Evolutionary conservation across 2,113 vertebrate genomes (phyloP).

Genomic region (Tretioscincus oriximinensis): DNA sequence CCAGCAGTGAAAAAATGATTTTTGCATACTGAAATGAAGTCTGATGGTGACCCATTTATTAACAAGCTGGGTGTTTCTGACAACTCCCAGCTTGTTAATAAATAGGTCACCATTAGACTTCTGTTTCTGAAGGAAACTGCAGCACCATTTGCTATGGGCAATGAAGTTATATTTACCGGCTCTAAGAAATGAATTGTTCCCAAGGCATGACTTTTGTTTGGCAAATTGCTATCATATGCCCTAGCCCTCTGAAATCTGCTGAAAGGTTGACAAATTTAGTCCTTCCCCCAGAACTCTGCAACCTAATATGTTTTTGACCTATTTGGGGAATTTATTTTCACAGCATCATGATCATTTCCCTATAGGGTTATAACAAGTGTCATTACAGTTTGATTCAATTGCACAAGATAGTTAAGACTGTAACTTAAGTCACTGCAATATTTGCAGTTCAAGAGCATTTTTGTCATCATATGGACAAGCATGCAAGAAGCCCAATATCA

Average conservation of each 20-base stretch:
- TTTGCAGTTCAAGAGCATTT: neutral
- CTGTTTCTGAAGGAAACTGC: neutral
- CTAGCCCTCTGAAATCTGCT: neutral
- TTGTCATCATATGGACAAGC: neutral
- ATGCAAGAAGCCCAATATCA: neutral
- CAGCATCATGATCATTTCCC: neutral
- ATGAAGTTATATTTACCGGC: neutral
- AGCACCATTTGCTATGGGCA: neutral
- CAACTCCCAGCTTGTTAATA: neutral
- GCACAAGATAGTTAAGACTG: neutral
- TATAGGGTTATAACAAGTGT: neutral
- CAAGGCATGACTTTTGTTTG: neutral
- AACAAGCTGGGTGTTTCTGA: neutral
- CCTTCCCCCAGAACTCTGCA: neutral
- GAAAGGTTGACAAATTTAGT: neutral
- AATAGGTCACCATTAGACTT: no score
- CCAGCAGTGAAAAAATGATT: neutral
- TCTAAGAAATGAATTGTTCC: neutral
- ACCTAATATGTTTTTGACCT: neutral
- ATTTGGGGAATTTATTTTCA: neutral
- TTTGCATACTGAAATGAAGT: neutral
- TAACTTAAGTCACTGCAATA: neutral
- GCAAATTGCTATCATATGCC: neutral
- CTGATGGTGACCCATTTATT: neutral
- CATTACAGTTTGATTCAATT: neutral